Evolutionary conservation across 2,888 invertebrate genomes (phyloP).

Genomic region (Drosophila neutralis): DNA sequence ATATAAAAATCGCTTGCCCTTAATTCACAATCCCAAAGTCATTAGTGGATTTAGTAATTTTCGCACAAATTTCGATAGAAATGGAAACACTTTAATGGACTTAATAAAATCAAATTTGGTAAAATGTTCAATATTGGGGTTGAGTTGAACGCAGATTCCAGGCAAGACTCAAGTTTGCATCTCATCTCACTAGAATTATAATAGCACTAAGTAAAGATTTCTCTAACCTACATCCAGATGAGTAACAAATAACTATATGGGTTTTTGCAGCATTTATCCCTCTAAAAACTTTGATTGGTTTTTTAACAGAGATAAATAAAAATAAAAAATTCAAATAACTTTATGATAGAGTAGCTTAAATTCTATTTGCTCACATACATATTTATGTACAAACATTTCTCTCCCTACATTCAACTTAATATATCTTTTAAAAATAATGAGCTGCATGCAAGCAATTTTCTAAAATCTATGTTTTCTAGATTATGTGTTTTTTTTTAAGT

Average conservation of each 20-base stretch:
- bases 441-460: background rate
- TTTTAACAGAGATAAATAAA: background rate
- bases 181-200: background rate
- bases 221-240: background rate
- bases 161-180: background rate
- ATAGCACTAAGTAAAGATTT: background rate
- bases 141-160: background rate
- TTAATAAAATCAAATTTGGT: background rate
- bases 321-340: too few relatives aligned
- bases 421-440: background rate
- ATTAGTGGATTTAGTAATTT: background rate
- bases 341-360: background rate
- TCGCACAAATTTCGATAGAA: background rate
- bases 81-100: background rate
- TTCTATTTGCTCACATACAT: background rate
- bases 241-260: background rate
- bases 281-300: background rate
- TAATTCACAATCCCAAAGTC: background rate
- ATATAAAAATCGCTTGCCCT: background rate
- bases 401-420: background rate
- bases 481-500: conserved; percentile 1
- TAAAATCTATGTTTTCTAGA: background rate
- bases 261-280: too few relatives aligned
- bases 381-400: background rate
- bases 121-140: background rate